phyloP scores from a whole-genome alignment of 2,888 invertebrate species.

The Phytoseiulus persimilis region DNA sequence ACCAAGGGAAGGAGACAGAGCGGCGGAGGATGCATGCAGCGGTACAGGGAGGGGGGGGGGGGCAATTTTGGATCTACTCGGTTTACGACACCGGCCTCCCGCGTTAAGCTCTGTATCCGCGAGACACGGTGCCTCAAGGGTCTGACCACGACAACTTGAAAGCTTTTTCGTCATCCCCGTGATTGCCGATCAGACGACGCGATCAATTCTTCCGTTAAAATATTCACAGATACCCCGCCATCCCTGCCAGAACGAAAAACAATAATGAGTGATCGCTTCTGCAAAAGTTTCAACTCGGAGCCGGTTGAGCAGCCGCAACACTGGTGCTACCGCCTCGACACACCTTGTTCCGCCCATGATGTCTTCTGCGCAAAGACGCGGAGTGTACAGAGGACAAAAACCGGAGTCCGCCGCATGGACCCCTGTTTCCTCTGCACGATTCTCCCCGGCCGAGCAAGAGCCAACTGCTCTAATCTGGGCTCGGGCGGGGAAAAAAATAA shows the following conservation, averaged over 20 bases:
- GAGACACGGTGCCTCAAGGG: neutral
- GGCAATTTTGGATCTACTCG: neutral
- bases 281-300: neutral
- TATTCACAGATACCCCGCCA: neutral
- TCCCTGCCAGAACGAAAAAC: neutral
- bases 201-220: neutral
- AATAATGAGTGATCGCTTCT: neutral
- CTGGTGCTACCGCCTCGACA: too few species aligned
- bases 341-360: too few species aligned
- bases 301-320: neutral
- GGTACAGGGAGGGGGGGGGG: too few species aligned
- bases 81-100: neutral
- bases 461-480: neutral
- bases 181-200: neutral
- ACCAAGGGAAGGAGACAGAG: too few species aligned
- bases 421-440: neutral
- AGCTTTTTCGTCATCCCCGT: neutral
- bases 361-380: too few species aligned
- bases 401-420: neutral
- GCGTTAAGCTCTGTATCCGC: neutral
- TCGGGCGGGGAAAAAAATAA: neutral
- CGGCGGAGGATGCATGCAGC: neutral
- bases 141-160: neutral
- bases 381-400: neutral
- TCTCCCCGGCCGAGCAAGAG: neutral